These are phyloP conservation scores for Timandra comae DNA, from an alignment of 2,888 invertebrate species.

Conservation along the genomic window DNA sequence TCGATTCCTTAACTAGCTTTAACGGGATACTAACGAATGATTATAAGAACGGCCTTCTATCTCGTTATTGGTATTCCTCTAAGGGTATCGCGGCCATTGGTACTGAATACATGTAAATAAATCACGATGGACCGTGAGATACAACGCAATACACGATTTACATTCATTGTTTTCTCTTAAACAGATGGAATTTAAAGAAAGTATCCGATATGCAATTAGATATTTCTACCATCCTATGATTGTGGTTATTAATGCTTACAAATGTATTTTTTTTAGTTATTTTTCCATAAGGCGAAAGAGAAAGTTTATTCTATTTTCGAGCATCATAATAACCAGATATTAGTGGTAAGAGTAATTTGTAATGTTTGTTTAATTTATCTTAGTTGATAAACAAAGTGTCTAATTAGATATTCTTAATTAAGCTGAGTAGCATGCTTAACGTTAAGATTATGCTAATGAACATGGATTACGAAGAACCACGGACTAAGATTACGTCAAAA, in stretches of 20 bases:
- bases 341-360: too few relatives aligned
- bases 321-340: too few relatives aligned
- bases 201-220: conserved; percentile 37
- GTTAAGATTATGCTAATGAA: too few relatives aligned
- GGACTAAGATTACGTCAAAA: too few relatives aligned
- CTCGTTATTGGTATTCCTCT: conserved; percentile 44
- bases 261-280: conserved; percentile 10
- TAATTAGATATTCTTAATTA: too few relatives aligned
- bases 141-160: conserved; percentile 33
- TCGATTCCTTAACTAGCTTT: conserved; percentile 5
- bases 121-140: conserved; percentile 39
- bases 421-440: too few relatives aligned
- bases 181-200: conserved; percentile 17
- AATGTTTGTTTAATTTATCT: too few relatives aligned
- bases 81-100: conserved; percentile 46
- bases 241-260: conserved; percentile 20
- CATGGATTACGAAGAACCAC: too few relatives aligned
- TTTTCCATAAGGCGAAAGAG: too few relatives aligned
- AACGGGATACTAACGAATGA: conserved; percentile 19
- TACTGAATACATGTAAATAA: conserved; percentile 35
- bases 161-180: conserved; percentile 36
- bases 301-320: too few relatives aligned
- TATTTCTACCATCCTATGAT: conserved; percentile 17
- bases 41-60: conserved; percentile 26
- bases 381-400: too few relatives aligned